Evolutionary conservation across 2,888 invertebrate species (phyloP), one percentile per base, ranked within the genome.

Genomic region (Gari tellinella): DNA sequence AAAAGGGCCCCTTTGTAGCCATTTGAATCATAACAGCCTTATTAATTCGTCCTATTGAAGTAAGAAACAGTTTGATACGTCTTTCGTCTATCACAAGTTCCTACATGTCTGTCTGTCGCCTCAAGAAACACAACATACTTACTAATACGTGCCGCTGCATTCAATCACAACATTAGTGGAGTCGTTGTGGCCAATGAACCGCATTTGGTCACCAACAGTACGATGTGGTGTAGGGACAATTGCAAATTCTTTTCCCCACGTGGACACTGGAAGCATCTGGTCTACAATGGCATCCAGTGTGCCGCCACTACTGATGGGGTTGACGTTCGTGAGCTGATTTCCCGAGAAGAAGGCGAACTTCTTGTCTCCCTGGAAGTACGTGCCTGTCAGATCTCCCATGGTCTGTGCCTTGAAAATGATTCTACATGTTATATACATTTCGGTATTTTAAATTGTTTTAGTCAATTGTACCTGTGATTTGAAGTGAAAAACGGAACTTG

Each of bases 201-300:
- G 72, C 48, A 83, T 77, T 31, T 84, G 55, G 58, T 89, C 88
- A 0, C 88, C 88, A n/a, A 69, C 68, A 2, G 75, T 70, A 48
- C 87, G 68, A 37, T 75, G 72, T 10, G 87, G 84, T 3, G 86
- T 81, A n/a, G 87, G 84, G 1, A 84, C 85, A 21, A 81, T 82
- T 25, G 80, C 75, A 72, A 88, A 89, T 12, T 63, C 51, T 26
- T 70, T 83, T 12, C 89, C 88, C 89, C 89, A 89, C 1, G 85
- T 85, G 38, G 83, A 66, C 1, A 86, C 76, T 0, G 88, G 86
- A 12, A 82, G 67, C 53, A 88, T 37, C 67, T 86, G 85, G 52
- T 86, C 88, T 14, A 86, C 82, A 46, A 89, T 62, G 62, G 88
- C 87, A 62, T 86, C 86, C 0, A 38, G 23, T 14, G 67, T 66